A percentile compares a stretch with the other conserved stretches of the same genome.
These are phyloP conservation scores for Anisognathus igniventris DNA, from an alignment of 2,797 vertebrate genomes.

Conservation along the genomic window DNA sequence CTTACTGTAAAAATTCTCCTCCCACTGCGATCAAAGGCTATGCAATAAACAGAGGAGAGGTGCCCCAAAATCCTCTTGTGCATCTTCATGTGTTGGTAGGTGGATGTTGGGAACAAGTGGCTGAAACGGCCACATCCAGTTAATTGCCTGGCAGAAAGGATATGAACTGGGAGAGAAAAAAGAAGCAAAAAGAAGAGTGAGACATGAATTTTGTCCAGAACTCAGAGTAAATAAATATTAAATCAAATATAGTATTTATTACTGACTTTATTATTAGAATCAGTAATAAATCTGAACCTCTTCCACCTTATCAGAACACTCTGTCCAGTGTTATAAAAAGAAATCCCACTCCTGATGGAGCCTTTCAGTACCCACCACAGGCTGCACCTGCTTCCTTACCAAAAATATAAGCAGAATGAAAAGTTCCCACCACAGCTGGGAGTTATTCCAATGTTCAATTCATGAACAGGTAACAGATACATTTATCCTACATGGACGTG, in stretches of 20 bases:
- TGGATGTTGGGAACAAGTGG: conserved; percentile 86
- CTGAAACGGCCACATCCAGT: conserved; percentile 87
- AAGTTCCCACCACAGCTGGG: not conserved
- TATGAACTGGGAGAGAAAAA: conserved; percentile 77
- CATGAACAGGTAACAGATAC: not conserved
- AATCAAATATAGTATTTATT: not conserved
- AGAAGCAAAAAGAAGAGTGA: not conserved
- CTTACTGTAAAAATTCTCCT: conserved; percentile 95
- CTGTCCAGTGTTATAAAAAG: not conserved
- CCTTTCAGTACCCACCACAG: not conserved
- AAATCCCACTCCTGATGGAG: not conserved
- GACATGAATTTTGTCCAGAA: not conserved
- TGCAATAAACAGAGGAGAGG: conserved; percentile 97
- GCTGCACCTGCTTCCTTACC: not conserved
- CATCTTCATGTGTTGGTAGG: conserved; percentile 98
- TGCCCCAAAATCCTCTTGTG: conserved; percentile 96
- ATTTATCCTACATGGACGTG: fast-evolving
- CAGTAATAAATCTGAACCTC: not conserved
- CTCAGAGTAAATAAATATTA: not conserved
- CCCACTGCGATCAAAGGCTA: conserved; percentile 94
- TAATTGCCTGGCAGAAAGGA: conserved; percentile 86
- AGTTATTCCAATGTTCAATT: not conserved
- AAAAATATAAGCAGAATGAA: not conserved
- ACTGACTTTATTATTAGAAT: not conserved
- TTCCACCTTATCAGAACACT: not conserved